Conservation (phyloP, 2,888 invertebrate genomes). For the Eledona agricola region DNA sequence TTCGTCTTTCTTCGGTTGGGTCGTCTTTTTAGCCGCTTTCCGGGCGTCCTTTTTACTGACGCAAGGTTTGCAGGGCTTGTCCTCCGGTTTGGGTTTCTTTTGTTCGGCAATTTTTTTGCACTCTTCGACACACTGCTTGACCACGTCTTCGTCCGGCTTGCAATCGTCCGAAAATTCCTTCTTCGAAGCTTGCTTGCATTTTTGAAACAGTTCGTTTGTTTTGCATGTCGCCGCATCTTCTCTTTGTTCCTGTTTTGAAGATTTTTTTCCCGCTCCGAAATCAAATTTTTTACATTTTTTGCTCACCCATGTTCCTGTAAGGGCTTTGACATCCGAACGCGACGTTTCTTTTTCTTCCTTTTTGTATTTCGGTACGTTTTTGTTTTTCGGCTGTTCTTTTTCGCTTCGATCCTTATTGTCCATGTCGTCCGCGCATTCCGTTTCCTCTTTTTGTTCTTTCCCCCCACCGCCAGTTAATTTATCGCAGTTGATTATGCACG, state of each 20-base stretch:
- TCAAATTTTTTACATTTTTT: constrained; percentile 15
- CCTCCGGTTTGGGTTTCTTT: constrained; percentile 3
- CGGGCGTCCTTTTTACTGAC: constrained; percentile 11
- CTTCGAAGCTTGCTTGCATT: constrained; percentile 7
- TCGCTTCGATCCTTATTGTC: too few species aligned
- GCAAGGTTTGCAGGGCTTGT: constrained; percentile 17
- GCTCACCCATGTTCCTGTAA: constrained; percentile 17
- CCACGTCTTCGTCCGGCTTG: not conserved
- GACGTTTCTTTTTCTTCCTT: not conserved
- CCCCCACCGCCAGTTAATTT: too few species aligned
- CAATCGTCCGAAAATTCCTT: not conserved
- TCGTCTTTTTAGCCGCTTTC: constrained; percentile 6
- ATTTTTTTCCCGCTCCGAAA: constrained; percentile 3
- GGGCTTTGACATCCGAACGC: constrained; percentile 1
- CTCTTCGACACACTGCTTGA: constrained; percentile 1
- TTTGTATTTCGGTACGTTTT: constrained; percentile 2
- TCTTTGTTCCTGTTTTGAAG: not conserved
- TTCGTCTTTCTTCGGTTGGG: constrained; percentile 16
- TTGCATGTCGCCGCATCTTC: constrained; percentile 1
- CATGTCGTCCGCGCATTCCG: too few species aligned
- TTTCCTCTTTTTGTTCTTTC: too few species aligned
- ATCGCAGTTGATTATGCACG: too few species aligned
- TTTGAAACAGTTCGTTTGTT: not conserved
- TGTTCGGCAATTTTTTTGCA: not conserved
- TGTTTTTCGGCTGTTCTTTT: too few species aligned